phyloP scores from a whole-genome alignment of 2,113 vertebrate species.

The Hyla sarda region DNA sequence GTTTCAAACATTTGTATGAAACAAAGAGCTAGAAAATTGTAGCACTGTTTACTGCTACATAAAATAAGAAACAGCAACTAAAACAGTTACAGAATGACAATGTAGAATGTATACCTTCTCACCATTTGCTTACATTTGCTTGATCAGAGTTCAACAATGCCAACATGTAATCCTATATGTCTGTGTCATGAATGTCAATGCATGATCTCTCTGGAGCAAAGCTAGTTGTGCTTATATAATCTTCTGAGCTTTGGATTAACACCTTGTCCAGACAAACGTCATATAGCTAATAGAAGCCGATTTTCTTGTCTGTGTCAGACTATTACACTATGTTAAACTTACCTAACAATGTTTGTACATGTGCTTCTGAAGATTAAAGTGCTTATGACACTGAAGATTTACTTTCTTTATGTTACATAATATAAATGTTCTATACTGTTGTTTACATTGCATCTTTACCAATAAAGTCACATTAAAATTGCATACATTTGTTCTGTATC shows the following conservation, averaged over 20 bases:
- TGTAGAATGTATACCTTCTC: neutral
- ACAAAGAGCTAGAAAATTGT: neutral
- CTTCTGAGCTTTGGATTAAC: slow-evolving; percentile 14
- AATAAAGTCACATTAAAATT: neutral
- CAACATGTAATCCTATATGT: neutral
- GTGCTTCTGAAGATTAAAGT: no score
- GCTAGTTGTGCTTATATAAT: slow-evolving; percentile 7
- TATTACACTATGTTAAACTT: no score
- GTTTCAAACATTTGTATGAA: neutral
- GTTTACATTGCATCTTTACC: neutral
- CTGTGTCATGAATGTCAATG: slow-evolving; percentile 2
- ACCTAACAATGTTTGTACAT: neutral
- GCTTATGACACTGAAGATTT: neutral
- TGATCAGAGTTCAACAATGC: neutral
- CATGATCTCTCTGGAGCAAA: neutral
- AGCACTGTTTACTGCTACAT: neutral
- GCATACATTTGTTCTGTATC: neutral
- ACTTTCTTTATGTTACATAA: neutral
- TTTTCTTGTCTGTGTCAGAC: slow-evolving; percentile 14
- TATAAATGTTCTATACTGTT: neutral
- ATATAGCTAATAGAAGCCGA: slow-evolving; percentile 17
- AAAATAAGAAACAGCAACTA: neutral
- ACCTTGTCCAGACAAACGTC: slow-evolving; percentile 11
- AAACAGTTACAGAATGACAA: neutral
- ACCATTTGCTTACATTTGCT: neutral